A percentile compares a stretch with the other conserved stretches of the same genome.
These are phyloP conservation scores for Chymomyza amoena DNA, from an alignment of 2,888 invertebrate genomes.

Conservation along the genomic window DNA sequence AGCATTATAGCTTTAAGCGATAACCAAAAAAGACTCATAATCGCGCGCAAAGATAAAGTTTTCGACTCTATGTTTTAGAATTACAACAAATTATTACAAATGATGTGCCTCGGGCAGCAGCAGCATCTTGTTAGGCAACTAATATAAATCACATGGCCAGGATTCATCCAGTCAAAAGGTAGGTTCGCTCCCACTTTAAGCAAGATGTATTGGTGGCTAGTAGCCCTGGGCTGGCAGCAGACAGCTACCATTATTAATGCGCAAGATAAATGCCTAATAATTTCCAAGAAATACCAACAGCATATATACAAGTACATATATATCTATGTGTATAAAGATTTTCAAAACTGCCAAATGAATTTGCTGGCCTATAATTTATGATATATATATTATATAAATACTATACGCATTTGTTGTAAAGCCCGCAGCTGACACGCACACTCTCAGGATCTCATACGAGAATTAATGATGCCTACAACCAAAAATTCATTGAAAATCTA, in stretches of 20 bases:
- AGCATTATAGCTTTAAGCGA: background rate
- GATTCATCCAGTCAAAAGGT: background rate
- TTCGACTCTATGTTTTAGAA: slow-evolving; percentile 33
- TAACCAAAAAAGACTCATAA: slow-evolving; percentile 13
- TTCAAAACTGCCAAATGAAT: background rate
- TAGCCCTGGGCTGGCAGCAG: slow-evolving; percentile 14
- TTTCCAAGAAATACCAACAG: slow-evolving; percentile 26
- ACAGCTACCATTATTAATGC: slow-evolving; percentile 46
- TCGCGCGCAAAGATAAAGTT: slow-evolving; percentile 36
- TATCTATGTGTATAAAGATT: background rate
- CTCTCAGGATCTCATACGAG: background rate
- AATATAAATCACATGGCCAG: slow-evolving; percentile 55
- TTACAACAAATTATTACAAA: slow-evolving; percentile 67
- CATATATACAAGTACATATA: slow-evolving; percentile 10
- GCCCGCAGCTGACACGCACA: background rate
- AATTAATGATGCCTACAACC: slow-evolving; percentile 38
- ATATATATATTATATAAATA: background rate
- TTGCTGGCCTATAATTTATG: slow-evolving; percentile 1
- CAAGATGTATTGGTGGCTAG: slow-evolving; percentile 9
- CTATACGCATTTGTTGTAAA: background rate
- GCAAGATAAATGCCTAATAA: slow-evolving; percentile 58
- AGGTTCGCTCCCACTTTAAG: background rate
- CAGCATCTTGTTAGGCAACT: slow-evolving; percentile 37
- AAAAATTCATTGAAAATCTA: slow-evolving; percentile 25
- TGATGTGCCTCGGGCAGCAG: slow-evolving; percentile 54